Percentiles rank a stretch among this genome's conserved stretches.
Conservation (phyloP, 1,140 invertebrate species). For the Subanguina moxae region DNA sequence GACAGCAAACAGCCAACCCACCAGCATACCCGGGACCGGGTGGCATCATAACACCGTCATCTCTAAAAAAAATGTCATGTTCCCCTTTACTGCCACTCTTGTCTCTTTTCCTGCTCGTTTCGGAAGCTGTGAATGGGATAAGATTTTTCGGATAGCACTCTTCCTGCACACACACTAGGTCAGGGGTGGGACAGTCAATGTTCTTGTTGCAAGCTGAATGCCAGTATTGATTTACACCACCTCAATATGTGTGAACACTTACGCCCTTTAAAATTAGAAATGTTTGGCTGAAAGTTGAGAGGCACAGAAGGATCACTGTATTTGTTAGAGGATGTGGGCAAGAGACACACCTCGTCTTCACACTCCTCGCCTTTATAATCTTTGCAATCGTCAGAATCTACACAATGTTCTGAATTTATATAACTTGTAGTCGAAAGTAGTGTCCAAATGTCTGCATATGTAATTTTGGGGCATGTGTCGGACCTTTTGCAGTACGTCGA, state of each 20-base stretch:
- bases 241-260: neutral
- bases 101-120: neutral
- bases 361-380: neutral
- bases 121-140: neutral
- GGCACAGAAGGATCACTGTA: slow-evolving; percentile 1
- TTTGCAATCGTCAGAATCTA: neutral
- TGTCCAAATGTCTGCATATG: too few species aligned
- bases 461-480: too few species aligned
- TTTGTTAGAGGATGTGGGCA: neutral
- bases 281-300: neutral
- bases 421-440: too few species aligned
- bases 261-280: neutral
- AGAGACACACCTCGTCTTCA: neutral
- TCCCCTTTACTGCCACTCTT: neutral
- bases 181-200: neutral
- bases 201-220: neutral
- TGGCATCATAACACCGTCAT: neutral
- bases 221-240: neutral
- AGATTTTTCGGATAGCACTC: neutral
- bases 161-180: neutral
- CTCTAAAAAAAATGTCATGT: neutral
- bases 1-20: neutral
- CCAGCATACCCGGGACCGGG: neutral
- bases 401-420: neutral
- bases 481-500: too few species aligned